These are phyloP conservation scores for Hybos culiciformis DNA, from an alignment of 2,888 invertebrate species.

Conservation along the genomic window DNA sequence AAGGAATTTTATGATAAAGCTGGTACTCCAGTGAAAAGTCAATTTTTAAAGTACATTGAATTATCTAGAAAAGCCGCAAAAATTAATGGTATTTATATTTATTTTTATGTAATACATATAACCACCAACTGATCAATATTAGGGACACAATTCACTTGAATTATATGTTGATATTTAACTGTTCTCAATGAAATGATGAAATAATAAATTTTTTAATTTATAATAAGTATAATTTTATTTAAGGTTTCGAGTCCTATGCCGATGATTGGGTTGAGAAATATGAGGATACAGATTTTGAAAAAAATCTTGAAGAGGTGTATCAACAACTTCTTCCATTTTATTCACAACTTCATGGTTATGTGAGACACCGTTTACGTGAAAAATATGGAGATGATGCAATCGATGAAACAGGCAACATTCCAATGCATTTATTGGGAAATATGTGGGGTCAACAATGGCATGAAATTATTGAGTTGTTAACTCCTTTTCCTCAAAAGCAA, in stretches of 20 bases:
- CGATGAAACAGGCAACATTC: constrained; percentile 53
- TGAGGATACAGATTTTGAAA: constrained; percentile 54
- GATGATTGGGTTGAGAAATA: constrained; percentile 59
- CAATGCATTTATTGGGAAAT: constrained; percentile 63
- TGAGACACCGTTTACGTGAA: constrained; percentile 52
- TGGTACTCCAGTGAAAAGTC: constrained; percentile 46
- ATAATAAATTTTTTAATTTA: not conserved
- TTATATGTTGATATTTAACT: too few species aligned
- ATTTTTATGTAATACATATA: not conserved
- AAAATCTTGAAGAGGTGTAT: constrained; percentile 52
- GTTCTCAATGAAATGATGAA: too few species aligned
- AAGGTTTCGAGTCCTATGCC: constrained; percentile 53
- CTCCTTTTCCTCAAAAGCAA: constrained; percentile 56
- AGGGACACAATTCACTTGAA: too few species aligned
- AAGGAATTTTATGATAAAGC: constrained; percentile 63
- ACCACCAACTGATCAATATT: too few species aligned
- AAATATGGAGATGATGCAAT: constrained; percentile 56
- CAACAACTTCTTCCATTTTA: constrained; percentile 65
- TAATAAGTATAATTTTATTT: not conserved
- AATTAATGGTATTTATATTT: constrained; percentile 43
- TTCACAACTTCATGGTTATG: constrained; percentile 68
- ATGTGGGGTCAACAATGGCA: constrained; percentile 76
- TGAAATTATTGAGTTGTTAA: constrained; percentile 39
- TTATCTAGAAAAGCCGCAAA: constrained; percentile 55
- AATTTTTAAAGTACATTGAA: constrained; percentile 52